phyloP scores from a whole-genome alignment of 2,888 invertebrate genomes.

The Aphidoletes aphidimyza region DNA sequence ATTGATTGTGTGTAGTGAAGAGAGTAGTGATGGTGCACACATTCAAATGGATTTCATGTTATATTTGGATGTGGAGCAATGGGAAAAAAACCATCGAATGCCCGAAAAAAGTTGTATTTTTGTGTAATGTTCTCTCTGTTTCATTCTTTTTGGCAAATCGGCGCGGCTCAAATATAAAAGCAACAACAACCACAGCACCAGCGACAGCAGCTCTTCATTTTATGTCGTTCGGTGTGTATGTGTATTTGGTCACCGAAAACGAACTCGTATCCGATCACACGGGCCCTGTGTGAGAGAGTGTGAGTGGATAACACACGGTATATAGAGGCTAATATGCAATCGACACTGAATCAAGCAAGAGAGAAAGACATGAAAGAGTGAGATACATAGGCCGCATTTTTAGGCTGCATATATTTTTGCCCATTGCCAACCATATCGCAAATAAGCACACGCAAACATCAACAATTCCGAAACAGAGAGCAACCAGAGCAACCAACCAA shows the following conservation, averaged over 20 bases:
- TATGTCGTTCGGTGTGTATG: neutral
- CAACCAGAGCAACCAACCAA: neutral
- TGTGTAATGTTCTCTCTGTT: conserved; percentile 52
- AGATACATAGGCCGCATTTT: conserved; percentile 45
- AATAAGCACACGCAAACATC: conserved; percentile 37
- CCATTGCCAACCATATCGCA: conserved; percentile 42
- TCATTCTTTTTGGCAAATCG: conserved; percentile 53
- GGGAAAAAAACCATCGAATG: neutral
- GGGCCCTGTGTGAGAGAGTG: neutral
- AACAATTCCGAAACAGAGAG: neutral
- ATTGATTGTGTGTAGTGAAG: too few relatives aligned
- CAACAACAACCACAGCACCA: too few relatives aligned
- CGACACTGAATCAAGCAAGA: conserved; percentile 42
- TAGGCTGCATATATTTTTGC: conserved; percentile 50
- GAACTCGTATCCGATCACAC: neutral
- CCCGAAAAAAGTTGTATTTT: neutral
- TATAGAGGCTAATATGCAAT: conserved; percentile 42
- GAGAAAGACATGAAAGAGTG: conserved; percentile 38
- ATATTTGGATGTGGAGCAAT: conserved; percentile 44
- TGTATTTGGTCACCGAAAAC: conserved; percentile 31
- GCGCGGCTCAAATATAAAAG: conserved; percentile 1
- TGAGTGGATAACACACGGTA: neutral
- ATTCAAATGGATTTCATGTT: conserved; percentile 1
- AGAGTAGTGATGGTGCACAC: conserved; percentile 15
- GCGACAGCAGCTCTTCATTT: neutral